These are phyloP conservation scores for Esperia sulphurella DNA, from an alignment of 2,888 invertebrate genomes.

Conservation along the genomic window DNA sequence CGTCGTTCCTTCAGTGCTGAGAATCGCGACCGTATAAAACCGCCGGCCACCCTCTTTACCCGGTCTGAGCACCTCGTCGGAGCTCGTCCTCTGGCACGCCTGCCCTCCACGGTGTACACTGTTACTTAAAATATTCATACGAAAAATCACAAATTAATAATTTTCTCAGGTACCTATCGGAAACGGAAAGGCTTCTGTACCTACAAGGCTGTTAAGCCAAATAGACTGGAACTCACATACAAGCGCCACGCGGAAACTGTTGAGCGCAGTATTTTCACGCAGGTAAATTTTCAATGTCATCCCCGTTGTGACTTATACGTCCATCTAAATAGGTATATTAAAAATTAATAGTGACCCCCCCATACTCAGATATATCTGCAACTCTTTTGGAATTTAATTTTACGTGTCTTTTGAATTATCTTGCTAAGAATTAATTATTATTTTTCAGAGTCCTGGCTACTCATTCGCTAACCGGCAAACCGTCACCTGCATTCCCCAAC, in stretches of 20 bases:
- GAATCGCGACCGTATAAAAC: no score
- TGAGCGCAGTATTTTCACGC: conserved; percentile 48
- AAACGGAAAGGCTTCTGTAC: conserved; percentile 47
- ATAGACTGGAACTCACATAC: conserved; percentile 56
- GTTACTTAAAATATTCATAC: no score
- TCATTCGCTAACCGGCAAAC: conserved; percentile 78
- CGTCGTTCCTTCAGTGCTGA: no score
- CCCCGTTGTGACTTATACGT: no score
- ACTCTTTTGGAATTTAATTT: not conserved
- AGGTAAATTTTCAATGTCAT: conserved; percentile 2
- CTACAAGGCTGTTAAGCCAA: conserved; percentile 28
- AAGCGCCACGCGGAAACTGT: conserved; percentile 53
- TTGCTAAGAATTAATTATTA: not conserved
- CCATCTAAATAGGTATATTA: no score
- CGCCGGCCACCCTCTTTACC: no score
- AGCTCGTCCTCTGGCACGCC: no score
- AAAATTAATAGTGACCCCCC: no score
- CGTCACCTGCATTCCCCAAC: conserved; percentile 70
- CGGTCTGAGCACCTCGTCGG: no score
- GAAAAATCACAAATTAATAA: no score
- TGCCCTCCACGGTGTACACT: no score
- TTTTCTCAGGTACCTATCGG: conserved; percentile 46
- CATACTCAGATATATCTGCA: no score
- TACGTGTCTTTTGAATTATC: not conserved
- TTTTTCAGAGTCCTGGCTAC: conserved; percentile 67